Evolutionary conservation across 2,113 vertebrate species (phyloP).

Genomic region (Calyptomena viridis): DNA sequence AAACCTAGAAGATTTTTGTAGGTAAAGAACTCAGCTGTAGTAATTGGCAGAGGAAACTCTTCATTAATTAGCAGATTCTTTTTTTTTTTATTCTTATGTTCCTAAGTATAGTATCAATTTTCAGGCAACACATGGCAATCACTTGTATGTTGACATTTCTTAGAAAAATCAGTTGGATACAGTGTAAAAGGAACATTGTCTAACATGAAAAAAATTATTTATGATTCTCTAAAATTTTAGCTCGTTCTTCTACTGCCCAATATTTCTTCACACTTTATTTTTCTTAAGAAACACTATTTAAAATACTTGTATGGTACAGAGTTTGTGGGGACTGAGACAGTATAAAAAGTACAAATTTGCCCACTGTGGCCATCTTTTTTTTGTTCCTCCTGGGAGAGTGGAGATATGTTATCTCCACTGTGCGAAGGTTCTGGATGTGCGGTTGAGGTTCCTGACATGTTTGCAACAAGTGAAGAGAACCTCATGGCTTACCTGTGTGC

Average conservation of each 20-base stretch:
- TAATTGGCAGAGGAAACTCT: slow-evolving; percentile 75
- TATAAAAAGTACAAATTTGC: neutral
- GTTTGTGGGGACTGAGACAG: neutral
- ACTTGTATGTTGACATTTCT: slow-evolving; percentile 44
- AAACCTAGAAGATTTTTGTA: slow-evolving; percentile 55
- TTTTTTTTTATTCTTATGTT: slow-evolving; percentile 25
- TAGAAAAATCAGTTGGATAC: slow-evolving; percentile 25
- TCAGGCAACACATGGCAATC: slow-evolving; percentile 60
- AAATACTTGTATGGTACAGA: neutral
- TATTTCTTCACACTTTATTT: neutral
- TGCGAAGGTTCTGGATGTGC: neutral
- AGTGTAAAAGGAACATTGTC: slow-evolving; percentile 6
- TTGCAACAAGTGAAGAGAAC: neutral
- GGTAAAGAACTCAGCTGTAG: slow-evolving; percentile 71
- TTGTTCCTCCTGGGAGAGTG: neutral
- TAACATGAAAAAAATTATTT: slow-evolving; percentile 1
- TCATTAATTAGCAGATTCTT: slow-evolving; percentile 77
- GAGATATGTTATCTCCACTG: neutral
- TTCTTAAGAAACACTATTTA: neutral
- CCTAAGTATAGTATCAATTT: slow-evolving; percentile 59
- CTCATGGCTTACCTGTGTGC: slow-evolving; percentile 16
- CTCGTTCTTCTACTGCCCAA: neutral
- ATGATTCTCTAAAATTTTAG: neutral
- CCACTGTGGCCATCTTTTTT: neutral
- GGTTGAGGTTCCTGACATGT: neutral